phyloP scores from a whole-genome alignment of 1,140 invertebrate species.

The Drosophila nasuta region DNA sequence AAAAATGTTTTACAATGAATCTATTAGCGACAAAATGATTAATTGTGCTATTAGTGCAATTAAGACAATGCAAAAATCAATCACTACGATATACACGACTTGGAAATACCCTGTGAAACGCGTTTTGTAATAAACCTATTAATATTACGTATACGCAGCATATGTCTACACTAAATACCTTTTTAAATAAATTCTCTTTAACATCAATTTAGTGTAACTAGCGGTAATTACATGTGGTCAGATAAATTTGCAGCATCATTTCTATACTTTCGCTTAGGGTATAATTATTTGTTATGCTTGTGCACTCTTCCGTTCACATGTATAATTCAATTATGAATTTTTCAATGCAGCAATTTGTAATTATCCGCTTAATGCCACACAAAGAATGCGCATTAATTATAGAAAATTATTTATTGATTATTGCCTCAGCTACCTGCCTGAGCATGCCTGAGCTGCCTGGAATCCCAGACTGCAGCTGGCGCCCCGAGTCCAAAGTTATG shows the following conservation, averaged over 20 bases:
- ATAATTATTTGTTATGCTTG: slow-evolving; percentile 15
- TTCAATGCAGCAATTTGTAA: slow-evolving; percentile 50
- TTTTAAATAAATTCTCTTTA: not conserved
- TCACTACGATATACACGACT: not conserved
- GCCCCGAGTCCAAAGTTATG: not conserved
- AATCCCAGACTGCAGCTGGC: slow-evolving; percentile 6
- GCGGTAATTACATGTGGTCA: not conserved
- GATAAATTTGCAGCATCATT: not conserved
- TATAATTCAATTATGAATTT: slow-evolving; percentile 48
- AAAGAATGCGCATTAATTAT: slow-evolving; percentile 48
- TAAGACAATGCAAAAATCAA: not conserved
- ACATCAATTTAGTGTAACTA: not conserved
- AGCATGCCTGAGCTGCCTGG: slow-evolving; percentile 9
- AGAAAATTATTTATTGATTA: slow-evolving; percentile 63
- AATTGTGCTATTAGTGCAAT: slow-evolving; percentile 4
- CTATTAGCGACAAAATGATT: not conserved
- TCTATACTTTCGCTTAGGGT: not conserved
- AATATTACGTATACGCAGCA: not conserved
- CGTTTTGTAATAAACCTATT: too few species aligned
- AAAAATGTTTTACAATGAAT: not conserved
- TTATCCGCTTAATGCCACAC: slow-evolving; percentile 38
- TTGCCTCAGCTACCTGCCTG: not conserved
- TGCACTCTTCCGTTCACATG: slow-evolving; percentile 2
- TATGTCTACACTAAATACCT: too few species aligned
- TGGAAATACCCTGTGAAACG: not conserved